Base-by-base conservation (phyloP, 2,797 vertebrate genomes). In the Enteromius paludinosus region DNA sequence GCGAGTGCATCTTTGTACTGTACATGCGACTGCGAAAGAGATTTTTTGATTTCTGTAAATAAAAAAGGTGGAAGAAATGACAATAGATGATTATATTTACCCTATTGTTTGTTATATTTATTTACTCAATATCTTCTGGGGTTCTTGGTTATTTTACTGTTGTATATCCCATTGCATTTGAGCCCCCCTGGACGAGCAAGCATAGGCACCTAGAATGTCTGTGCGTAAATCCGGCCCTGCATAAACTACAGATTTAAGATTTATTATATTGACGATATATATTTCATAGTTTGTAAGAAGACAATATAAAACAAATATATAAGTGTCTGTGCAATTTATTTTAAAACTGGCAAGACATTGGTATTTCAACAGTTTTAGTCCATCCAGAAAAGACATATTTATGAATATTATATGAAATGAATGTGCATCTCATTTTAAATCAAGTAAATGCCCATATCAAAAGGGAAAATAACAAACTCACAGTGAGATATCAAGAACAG, bases 401-500 rank as follows among this genome's bases (percentile, higher is more conserved):
- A 74, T 90, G 81, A 89, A 83, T 10, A 82, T 47, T 88, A 89
- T 89, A 80, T 79, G 68, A 85, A 88, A 79, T 78, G 18, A 79
- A 82, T 74, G 79, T 81, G 82, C 70, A 85, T 72, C 83, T 83
- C 45, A 81, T 85, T 77, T 84, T 25, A 79, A 85, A 71, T 69
- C 74, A 83, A 86, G 85, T 89, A 83, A 66, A 35, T 83, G 85
- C 54, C n/a, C 64, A 54, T 82, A 75, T 81, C 61, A 79, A 83
- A 68, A 88, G 64, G 79, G 79, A 87, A 74, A 73, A 86, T 87
- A 90, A 90, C 35, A 76, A 79, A 83, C 78, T 89, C 90, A 90
- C 87, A 88, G 88, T 89, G 91, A 91, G 90, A 91, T 91, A 87
- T 91, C 84, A 87, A 90, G 86, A 83, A 86, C 71, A 64, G 84